Evolutionary conservation across 2,797 vertebrate species (phyloP).

Genomic region (Microctenopoma stevenorrisi): DNA sequence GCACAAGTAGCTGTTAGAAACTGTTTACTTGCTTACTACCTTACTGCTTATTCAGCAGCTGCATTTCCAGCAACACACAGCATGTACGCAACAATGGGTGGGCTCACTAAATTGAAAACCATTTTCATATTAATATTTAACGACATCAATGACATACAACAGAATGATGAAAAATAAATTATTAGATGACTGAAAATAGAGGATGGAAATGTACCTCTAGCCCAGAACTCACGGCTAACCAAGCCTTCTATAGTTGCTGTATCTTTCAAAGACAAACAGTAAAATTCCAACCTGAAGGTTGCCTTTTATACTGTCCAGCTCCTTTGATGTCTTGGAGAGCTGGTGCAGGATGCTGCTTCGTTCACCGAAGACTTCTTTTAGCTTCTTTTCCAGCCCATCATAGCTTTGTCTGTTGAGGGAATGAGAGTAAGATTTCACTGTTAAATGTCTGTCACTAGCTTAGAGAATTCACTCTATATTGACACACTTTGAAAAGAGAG

Average conservation of each 20-base stretch:
- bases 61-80: conserved; percentile 31
- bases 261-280: conserved; percentile 48
- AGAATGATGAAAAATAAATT: conserved; percentile 29
- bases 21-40: background rate
- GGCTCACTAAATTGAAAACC: conserved; percentile 41
- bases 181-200: conserved; percentile 13
- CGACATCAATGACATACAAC: conserved; percentile 14
- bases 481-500: conserved; percentile 41
- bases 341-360: conserved; percentile 93
- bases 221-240: conserved; percentile 16
- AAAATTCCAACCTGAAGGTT: conserved; percentile 90
- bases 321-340: conserved; percentile 94
- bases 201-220: conserved; percentile 16
- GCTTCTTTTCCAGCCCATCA: conserved; percentile 93
- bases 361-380: conserved; percentile 96
- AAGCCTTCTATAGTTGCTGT: conserved; percentile 23
- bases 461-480: conserved; percentile 59
- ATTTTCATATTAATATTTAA: conserved; percentile 50
- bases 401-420: conserved; percentile 89
- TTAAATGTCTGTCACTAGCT: conserved; percentile 44
- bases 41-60: conserved; percentile 35
- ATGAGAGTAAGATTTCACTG: conserved; percentile 51
- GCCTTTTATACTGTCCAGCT: conserved; percentile 95
- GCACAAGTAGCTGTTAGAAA: background rate
- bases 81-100: conserved; percentile 22